A percentile compares a stretch with the other conserved stretches of the same genome.
phyloP scores from a whole-genome alignment of 37 sponge, comb jelly and placozoan genomes.

The Aplysina aerophoba region DNA sequence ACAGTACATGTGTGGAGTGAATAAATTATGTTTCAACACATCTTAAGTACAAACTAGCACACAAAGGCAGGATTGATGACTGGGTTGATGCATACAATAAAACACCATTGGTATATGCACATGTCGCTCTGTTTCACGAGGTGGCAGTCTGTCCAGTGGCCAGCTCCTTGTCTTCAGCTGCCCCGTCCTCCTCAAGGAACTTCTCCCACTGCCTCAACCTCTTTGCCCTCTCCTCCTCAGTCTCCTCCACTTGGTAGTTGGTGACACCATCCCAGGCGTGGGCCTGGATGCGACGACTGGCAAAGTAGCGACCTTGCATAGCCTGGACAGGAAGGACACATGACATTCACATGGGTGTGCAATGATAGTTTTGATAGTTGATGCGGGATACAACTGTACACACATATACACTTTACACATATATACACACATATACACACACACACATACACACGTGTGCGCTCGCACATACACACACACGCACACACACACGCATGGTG shows the following conservation, averaged over 20 bases:
- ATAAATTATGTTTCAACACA: too few relatives aligned
- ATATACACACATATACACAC: not conserved
- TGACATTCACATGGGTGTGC: too few relatives aligned
- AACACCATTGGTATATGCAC: not conserved
- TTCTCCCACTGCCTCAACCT: conserved; percentile 89
- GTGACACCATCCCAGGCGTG: conserved; percentile 91
- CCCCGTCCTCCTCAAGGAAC: conserved; percentile 66
- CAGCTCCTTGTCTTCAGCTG: not conserved
- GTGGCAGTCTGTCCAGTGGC: not conserved
- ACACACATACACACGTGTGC: not conserved
- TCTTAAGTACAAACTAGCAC: too few relatives aligned
- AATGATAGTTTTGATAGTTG: too few relatives aligned
- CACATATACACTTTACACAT: not conserved
- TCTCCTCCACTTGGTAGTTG: conserved; percentile 90
- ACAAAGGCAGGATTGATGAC: not conserved
- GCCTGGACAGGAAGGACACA: conserved; percentile 7
- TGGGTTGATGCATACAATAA: not conserved
- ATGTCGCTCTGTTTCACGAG: not conserved
- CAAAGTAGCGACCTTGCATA: conserved; percentile 90
- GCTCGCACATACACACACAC: not conserved
- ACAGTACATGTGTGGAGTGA: too few relatives aligned
- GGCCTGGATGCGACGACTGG: conserved; percentile 68
- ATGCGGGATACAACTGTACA: too few relatives aligned
- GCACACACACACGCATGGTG: not conserved
- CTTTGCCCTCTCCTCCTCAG: conserved; percentile 80